A percentile compares a stretch with the other conserved stretches of the same genome.
Conservation (phyloP, 2,113 vertebrate genomes). For the Notarius quadriscutis region DNA sequence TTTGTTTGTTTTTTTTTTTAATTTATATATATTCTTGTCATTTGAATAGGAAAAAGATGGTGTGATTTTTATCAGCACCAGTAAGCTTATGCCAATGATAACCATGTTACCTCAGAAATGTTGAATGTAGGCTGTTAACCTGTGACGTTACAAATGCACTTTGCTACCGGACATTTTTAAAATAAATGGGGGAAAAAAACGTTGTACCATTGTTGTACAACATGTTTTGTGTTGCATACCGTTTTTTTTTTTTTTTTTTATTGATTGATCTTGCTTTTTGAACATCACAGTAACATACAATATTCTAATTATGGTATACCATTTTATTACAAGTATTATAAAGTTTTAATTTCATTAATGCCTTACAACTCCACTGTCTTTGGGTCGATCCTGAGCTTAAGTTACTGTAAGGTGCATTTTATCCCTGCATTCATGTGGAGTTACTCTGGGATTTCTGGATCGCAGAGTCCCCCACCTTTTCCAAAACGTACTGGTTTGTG, state of each 20-base stretch:
- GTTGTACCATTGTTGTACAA: slow-evolving; percentile 47
- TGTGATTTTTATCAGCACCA: slow-evolving; percentile 41
- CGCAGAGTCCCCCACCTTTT: too few relatives aligned
- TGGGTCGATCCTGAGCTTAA: neutral
- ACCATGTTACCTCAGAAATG: slow-evolving; percentile 57
- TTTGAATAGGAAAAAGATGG: slow-evolving; percentile 2
- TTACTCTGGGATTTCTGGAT: neutral
- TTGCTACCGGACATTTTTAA: slow-evolving; percentile 64
- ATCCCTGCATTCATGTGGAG: neutral
- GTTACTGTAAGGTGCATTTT: neutral
- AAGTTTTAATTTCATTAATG: neutral
- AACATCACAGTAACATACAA: too few relatives aligned
- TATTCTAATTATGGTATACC: neutral
- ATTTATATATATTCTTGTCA: neutral
- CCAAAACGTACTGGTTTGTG: neutral
- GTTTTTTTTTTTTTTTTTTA: neutral
- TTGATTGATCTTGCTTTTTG: neutral
- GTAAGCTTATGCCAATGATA: slow-evolving; percentile 41
- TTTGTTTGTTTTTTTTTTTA: neutral
- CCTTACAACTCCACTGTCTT: neutral
- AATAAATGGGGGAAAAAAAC: slow-evolving; percentile 68
- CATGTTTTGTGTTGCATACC: slow-evolving; percentile 20
- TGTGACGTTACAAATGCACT: slow-evolving; percentile 61
- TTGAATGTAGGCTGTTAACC: slow-evolving; percentile 54
- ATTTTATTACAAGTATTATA: neutral